Percentiles rank a stretch among this genome's conserved stretches.
Evolutionary conservation across 30 jellyfish, hydroid and myxozoan genomes (phyloP).

Genomic region (Aurelia sp.): DNA sequence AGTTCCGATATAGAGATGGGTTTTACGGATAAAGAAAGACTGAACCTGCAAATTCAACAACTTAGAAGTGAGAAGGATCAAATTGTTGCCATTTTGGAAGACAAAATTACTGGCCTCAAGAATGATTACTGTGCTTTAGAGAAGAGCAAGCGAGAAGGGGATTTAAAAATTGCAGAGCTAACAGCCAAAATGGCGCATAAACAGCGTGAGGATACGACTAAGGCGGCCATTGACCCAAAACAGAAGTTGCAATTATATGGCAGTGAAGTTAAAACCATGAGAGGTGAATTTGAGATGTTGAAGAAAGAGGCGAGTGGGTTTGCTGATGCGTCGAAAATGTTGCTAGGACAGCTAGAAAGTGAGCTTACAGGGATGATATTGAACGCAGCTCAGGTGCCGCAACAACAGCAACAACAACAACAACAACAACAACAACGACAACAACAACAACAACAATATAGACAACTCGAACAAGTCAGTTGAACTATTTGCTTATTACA

Average conservation of each 20-base stretch:
- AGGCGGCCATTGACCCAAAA: constrained; percentile 5
- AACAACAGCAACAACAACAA: neutral
- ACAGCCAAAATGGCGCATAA: constrained; percentile 26
- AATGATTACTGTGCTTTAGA: constrained; percentile 19
- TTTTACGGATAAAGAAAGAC: constrained; percentile 22
- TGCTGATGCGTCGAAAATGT: constrained; percentile 20
- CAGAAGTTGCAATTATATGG: constrained; percentile 13
- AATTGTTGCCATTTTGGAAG: constrained; percentile 14
- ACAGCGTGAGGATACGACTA: neutral
- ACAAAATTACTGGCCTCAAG: constrained; percentile 2
- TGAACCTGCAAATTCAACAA: constrained; percentile 56
- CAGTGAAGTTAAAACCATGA: constrained; percentile 19
- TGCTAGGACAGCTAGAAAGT: constrained; percentile 37
- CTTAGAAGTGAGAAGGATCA: constrained; percentile 51
- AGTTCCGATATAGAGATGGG: constrained; percentile 11
- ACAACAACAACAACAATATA: neutral
- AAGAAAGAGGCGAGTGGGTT: constrained; percentile 49
- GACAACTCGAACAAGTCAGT: no score
- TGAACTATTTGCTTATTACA: no score
- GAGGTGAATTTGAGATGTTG: constrained; percentile 58
- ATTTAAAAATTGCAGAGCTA: constrained; percentile 48
- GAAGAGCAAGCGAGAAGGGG: constrained; percentile 34
- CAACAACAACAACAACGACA: neutral
- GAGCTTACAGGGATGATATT: constrained; percentile 35
- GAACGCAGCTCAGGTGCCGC: constrained; percentile 6